phyloP scores from a whole-genome alignment of 2,888 invertebrate species.

The Gastrophysa polygoni region DNA sequence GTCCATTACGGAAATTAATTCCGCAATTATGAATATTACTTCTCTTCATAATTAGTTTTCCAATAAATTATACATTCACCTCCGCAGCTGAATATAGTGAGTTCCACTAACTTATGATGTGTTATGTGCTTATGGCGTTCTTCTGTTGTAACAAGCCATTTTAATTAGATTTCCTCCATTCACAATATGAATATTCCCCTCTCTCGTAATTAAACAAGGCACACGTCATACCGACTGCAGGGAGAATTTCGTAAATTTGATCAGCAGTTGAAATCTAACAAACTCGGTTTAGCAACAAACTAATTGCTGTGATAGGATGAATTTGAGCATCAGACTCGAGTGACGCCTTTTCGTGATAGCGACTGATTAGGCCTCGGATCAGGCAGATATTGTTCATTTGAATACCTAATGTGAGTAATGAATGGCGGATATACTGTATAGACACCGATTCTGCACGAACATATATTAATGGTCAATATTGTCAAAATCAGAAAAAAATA shows the following conservation, averaged over 20 bases:
- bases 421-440: too few species aligned
- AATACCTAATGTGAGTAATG: too few species aligned
- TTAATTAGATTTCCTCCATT: conserved; percentile 54
- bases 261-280: conserved; percentile 35
- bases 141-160: conserved; percentile 50
- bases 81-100: conserved; percentile 41
- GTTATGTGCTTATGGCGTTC: conserved; percentile 44
- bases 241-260: conserved; percentile 49
- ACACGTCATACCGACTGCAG: conserved; percentile 48
- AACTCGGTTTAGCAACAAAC: conserved; percentile 31
- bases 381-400: too few species aligned
- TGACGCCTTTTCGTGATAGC: too few species aligned
- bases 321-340: background rate
- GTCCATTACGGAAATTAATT: conserved; percentile 47
- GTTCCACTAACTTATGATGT: conserved; percentile 35
- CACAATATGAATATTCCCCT: conserved; percentile 51
- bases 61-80: conserved; percentile 48
- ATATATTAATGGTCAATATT: too few species aligned
- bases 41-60: conserved; percentile 46
- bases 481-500: too few species aligned
- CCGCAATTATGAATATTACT: conserved; percentile 45
- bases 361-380: too few species aligned
- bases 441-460: too few species aligned
- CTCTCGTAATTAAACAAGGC: conserved; percentile 52
- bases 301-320: conserved; percentile 27